phyloP scores from a whole-genome alignment of 2,888 invertebrate species.

The Ethmia dodecea region DNA sequence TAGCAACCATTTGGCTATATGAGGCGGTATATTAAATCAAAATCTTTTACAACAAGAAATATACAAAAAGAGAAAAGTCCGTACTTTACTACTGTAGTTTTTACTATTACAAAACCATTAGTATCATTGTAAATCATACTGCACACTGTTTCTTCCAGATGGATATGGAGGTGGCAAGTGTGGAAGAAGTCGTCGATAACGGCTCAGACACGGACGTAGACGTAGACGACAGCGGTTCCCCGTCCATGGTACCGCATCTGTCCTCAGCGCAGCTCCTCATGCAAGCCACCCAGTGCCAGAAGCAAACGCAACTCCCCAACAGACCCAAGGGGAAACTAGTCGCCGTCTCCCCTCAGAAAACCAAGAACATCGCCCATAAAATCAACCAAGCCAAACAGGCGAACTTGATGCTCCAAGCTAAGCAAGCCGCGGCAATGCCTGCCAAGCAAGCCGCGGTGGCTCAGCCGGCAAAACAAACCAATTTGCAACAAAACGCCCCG shows the following conservation, averaged over 20 bases:
- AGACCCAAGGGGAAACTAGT: conserved; percentile 41
- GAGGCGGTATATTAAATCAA: too few species aligned
- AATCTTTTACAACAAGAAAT: too few species aligned
- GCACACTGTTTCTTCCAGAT: conserved; percentile 32
- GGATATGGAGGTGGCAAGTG: conserved; percentile 44
- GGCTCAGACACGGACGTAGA: conserved; percentile 69
- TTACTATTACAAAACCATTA: too few species aligned
- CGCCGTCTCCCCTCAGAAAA: conserved; percentile 27
- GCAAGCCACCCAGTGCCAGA: conserved; percentile 48
- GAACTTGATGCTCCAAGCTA: conserved; percentile 42
- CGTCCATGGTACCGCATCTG: conserved; percentile 34
- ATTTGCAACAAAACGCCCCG: conserved; percentile 24
- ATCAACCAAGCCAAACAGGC: conserved; percentile 32
- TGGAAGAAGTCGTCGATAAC: conserved; percentile 48
- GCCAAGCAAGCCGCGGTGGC: conserved; percentile 32
- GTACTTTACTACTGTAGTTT: too few species aligned
- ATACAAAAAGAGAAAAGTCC: too few species aligned
- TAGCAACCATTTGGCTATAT: too few species aligned
- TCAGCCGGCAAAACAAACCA: conserved; percentile 47
- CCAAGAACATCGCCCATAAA: conserved; percentile 16
- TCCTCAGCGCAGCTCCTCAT: conserved; percentile 62
- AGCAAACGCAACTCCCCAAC: conserved; percentile 18
- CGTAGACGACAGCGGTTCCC: conserved; percentile 49
- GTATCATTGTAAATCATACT: too few species aligned
- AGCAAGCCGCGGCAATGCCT: conserved; percentile 25